These are phyloP conservation scores for Drosophila nr. medialis DNA, from an alignment of 2,888 invertebrate species.

Conservation along the genomic window DNA sequence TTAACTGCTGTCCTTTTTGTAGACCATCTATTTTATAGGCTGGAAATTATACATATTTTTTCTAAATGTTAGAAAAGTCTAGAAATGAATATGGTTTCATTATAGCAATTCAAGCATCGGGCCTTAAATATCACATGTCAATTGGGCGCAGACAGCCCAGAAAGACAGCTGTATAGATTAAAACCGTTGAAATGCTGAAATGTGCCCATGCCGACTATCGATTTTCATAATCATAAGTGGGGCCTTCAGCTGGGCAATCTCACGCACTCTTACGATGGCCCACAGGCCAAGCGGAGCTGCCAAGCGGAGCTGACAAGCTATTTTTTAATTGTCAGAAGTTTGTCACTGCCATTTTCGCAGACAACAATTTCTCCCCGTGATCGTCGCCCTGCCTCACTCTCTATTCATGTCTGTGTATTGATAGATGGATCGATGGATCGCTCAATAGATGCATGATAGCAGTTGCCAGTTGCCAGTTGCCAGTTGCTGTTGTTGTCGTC, in stretches of 20 bases:
- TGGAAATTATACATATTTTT: background rate
- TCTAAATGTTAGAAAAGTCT: background rate
- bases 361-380: constrained; percentile 35
- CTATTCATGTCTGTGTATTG: constrained; percentile 1
- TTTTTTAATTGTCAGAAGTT: constrained; percentile 71
- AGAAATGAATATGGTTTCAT: constrained; percentile 25
- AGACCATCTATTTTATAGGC: background rate
- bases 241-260: constrained; percentile 1
- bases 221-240: constrained; percentile 49
- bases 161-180: constrained; percentile 8
- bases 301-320: constrained; percentile 5
- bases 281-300: constrained; percentile 21
- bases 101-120: constrained; percentile 73
- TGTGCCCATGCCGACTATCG: constrained; percentile 31
- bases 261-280: constrained; percentile 9
- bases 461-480: constrained; percentile 44
- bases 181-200: constrained; percentile 12
- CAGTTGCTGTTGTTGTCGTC: constrained; percentile 64
- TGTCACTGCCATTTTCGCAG: constrained; percentile 56
- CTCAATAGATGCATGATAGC: constrained; percentile 36
- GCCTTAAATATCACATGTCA: constrained; percentile 74
- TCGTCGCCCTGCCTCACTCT: background rate
- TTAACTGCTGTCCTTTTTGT: background rate
- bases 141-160: constrained; percentile 32
- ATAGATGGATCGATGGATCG: constrained; percentile 26